Conservation (phyloP, 2,113 vertebrate species). For the Atrichornis clamosus region DNA sequence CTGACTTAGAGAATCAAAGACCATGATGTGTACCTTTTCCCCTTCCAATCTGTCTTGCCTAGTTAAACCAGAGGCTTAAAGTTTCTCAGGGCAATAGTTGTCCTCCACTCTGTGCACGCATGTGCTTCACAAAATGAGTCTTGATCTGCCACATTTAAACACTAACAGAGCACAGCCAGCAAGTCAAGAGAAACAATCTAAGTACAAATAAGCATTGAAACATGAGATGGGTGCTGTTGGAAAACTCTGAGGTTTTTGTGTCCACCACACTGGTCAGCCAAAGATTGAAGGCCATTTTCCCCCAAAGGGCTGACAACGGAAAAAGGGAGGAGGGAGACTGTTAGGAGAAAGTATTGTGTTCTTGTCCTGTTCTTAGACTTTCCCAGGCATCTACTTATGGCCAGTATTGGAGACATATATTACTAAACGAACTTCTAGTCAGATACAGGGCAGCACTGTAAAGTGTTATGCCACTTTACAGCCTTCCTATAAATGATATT, state of each 20-base stretch:
- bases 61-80: constrained; percentile 1
- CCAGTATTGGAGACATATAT: neutral
- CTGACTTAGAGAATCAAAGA: neutral
- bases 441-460: neutral
- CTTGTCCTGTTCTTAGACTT: neutral
- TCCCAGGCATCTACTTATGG: neutral
- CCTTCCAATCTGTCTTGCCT: neutral
- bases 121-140: neutral
- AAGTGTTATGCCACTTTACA: neutral
- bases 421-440: neutral
- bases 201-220: neutral
- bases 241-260: constrained; percentile 1
- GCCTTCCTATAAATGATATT: neutral
- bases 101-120: neutral
- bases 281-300: neutral
- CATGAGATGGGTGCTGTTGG: neutral
- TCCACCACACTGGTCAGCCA: neutral
- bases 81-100: neutral
- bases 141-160: neutral
- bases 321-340: neutral
- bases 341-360: neutral
- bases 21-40: neutral
- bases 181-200: neutral
- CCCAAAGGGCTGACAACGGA: neutral
- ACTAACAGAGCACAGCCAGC: neutral